Conservation (phyloP, 2,888 invertebrate species). For the Drosophila lacicola region DNA sequence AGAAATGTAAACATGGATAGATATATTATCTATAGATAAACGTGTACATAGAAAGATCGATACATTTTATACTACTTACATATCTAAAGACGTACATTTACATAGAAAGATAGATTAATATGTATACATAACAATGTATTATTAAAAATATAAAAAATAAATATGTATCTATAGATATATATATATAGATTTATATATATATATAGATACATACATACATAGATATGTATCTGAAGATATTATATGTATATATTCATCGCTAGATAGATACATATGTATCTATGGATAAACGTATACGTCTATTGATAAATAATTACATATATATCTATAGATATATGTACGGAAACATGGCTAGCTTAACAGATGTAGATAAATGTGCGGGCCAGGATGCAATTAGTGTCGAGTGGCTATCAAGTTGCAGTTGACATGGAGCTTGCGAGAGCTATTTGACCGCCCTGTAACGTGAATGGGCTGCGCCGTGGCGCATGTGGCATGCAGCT, state of each 20-base stretch:
- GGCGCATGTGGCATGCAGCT: conserved; percentile 40
- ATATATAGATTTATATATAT: not conserved
- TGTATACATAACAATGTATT: not conserved
- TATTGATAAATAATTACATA: not conserved
- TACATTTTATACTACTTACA: not conserved
- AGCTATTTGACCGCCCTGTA: conserved; percentile 10
- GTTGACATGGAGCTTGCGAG: conserved; percentile 16
- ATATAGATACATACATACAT: not conserved
- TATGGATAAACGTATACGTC: not conserved
- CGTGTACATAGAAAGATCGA: not conserved
- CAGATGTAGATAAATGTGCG: not conserved
- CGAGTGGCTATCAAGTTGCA: conserved; percentile 48
- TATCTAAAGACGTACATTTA: not conserved
- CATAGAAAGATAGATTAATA: not conserved
- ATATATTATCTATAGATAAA: not conserved
- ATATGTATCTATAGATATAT: not conserved
- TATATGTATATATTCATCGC: not conserved
- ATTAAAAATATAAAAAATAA: not conserved
- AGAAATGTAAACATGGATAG: not conserved
- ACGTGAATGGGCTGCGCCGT: conserved; percentile 8
- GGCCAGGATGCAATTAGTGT: conserved; percentile 57
- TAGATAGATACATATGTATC: not conserved
- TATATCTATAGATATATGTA: not conserved
- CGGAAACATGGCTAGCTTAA: not conserved
- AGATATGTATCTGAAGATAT: not conserved